Conservation (phyloP, 1,140 invertebrate genomes). For the Drosophila miranda region DNA sequence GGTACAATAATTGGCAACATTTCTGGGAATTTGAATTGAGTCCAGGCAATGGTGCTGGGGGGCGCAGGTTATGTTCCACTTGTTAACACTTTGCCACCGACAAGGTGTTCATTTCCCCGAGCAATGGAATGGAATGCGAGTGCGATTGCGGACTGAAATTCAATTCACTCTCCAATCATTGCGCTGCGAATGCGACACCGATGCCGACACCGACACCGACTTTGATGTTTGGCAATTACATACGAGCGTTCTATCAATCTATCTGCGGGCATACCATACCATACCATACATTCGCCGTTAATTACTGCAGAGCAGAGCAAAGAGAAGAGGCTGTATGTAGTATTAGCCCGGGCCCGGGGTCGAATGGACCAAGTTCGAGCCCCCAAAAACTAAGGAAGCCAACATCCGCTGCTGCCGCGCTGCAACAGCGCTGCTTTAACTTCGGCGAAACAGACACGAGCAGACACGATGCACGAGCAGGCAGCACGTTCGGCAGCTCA, state of each 20-base stretch:
- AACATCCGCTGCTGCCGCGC: constrained; percentile 13
- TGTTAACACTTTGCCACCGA: constrained; percentile 33
- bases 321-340: too few relatives aligned
- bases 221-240: constrained; percentile 22
- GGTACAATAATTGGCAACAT: constrained; percentile 33
- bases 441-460: constrained; percentile 15
- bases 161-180: constrained; percentile 36
- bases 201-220: constrained; percentile 4
- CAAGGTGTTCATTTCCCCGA: constrained; percentile 54
- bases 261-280: too few relatives aligned
- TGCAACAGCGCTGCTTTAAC: constrained; percentile 30
- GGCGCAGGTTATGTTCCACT: constrained; percentile 46
- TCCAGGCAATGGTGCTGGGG: constrained; percentile 4
- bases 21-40: constrained; percentile 38
- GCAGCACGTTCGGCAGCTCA: too few relatives aligned
- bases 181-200: not conserved
- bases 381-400: constrained; percentile 37
- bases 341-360: too few relatives aligned
- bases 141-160: constrained; percentile 51
- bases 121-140: constrained; percentile 27
- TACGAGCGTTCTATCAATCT: not conserved
- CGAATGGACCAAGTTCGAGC: constrained; percentile 38
- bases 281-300: too few relatives aligned
- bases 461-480: too few relatives aligned
- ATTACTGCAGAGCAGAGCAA: too few relatives aligned